Evolutionary conservation across 2,113 vertebrate genomes (phyloP), one percentile per base, ranked within the genome.

Genomic region (Edolisoma coerulescens): DNA sequence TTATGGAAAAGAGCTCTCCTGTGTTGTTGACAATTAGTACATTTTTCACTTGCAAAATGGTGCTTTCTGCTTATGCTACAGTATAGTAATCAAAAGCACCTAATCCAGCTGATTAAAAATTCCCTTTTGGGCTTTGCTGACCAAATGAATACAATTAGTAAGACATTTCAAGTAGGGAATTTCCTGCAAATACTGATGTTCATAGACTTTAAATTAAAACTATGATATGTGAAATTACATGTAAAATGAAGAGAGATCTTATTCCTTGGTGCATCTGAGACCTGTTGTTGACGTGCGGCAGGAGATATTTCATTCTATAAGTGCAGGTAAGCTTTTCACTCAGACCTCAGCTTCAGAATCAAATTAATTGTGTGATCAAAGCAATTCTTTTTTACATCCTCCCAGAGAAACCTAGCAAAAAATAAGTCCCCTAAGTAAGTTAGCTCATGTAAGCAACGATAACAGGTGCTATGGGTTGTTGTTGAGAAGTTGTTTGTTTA

Each of bases 1-100:
- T 90, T 83, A 69, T 70, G 89, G 83, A 86, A 81, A 54, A 94
- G 42, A 77, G 35, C 47, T 82, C 54, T 87, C 60, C 42, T 74
- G 47, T 22, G 39, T 23, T 65, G 37, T 80, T 96, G 90, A 71
- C 71, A 87, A 70, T 71, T 68, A 74, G 76, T 91, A 76, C 52
- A 47, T 65, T 94, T 91, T 87, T 86, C 83, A 77, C 49, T 90
- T 94, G 93, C 53, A 32, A 94, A 89, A 90, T 37, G 82, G 57
- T 69, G 71, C 70, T 95, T 95, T 71, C 70, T 76, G 69, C 80
- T 84, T 89, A 91, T 87, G 94, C 75, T 89, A 23, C 33, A 59
- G 73, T 76, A 67, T 74, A 97, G 92, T 91, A 90, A 97, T 96
- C 89, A 97, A 97, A 96, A 96, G 77, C 71, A 94, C 68, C 94